These are phyloP conservation scores for Actinia equina DNA, from an alignment of 64 coral and sea anemone species.

Conservation along the genomic window DNA sequence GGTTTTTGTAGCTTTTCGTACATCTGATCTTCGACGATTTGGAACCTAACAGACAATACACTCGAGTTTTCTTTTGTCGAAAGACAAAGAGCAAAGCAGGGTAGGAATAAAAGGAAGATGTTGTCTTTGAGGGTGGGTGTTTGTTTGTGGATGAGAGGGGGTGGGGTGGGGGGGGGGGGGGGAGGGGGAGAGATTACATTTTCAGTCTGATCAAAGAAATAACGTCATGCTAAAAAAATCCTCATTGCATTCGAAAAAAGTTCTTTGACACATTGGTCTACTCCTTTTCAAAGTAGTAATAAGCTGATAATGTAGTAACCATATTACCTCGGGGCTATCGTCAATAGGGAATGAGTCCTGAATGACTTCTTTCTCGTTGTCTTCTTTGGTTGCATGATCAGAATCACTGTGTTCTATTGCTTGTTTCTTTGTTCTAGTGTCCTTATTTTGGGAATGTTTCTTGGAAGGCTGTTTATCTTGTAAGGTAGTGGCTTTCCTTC, in stretches of 20 bases:
- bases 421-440: background rate
- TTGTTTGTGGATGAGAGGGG: no score
- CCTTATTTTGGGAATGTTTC: background rate
- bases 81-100: background rate
- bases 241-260: no score
- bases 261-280: background rate
- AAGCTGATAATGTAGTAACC: background rate
- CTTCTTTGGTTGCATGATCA: background rate
- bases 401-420: background rate
- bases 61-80: background rate
- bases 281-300: no score
- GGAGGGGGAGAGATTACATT: background rate
- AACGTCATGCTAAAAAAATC: no score
- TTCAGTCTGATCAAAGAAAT: no score
- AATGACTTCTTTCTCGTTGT: background rate
- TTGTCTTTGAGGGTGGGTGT: background rate
- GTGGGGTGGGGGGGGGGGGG: no score
- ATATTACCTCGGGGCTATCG: background rate
- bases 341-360: constrained; percentile 21
- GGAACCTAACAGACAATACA: background rate
- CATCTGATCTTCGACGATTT: background rate
- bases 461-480: background rate
- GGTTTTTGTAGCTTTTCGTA: background rate
- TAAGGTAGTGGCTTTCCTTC: background rate
- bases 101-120: background rate